phyloP scores from a whole-genome alignment of 2,113 vertebrate species.

The Scomber colias region DNA sequence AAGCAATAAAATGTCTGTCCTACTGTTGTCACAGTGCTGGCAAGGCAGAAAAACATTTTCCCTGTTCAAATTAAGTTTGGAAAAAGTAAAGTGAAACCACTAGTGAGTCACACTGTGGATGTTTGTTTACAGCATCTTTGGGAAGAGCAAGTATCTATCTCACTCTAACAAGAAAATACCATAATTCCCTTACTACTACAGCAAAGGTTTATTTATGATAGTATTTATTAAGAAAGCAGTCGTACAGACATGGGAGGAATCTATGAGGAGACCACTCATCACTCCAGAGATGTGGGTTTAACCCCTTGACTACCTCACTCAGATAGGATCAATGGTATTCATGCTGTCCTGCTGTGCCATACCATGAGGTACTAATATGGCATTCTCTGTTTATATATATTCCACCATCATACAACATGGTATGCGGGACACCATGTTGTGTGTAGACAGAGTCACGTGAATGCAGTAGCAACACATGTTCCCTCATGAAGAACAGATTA shows the following conservation, averaged over 20 bases:
- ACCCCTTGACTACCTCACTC: neutral
- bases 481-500: neutral
- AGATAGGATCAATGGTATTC: slow-evolving; percentile 16
- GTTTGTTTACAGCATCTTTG: slow-evolving; percentile 14
- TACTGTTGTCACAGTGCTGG: neutral
- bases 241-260: neutral
- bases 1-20: slow-evolving; percentile 25
- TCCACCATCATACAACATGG: neutral
- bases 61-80: neutral
- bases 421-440: slow-evolving; percentile 6
- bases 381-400: slow-evolving; percentile 8
- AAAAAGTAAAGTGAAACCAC: neutral
- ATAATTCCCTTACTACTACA: no score
- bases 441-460: slow-evolving; percentile 26
- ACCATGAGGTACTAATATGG: neutral
- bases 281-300: neutral
- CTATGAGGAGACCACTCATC: neutral
- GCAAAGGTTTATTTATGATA: neutral
- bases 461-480: neutral
- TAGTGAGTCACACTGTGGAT: slow-evolving; percentile 13
- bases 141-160: neutral
- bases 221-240: neutral
- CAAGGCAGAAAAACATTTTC: neutral
- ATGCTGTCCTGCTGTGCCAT: neutral
- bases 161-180: neutral